These are phyloP conservation scores for Cacatua alba DNA, from an alignment of 2,113 vertebrate genomes.

Conservation along the genomic window DNA sequence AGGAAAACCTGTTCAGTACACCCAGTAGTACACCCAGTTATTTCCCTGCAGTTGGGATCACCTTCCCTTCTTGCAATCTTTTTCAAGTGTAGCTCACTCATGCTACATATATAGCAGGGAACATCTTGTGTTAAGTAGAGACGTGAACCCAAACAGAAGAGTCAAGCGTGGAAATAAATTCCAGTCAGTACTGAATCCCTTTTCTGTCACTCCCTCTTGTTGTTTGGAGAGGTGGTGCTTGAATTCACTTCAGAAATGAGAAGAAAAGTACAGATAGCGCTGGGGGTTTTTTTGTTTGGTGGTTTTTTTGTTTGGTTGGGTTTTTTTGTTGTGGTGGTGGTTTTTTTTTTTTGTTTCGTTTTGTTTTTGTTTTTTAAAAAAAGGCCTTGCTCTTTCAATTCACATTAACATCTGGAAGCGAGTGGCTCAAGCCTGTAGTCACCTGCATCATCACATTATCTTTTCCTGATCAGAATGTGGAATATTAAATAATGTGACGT, in stretches of 20 bases:
- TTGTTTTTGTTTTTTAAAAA: not conserved
- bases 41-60: not conserved
- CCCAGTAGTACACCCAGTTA: rapidly evolving
- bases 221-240: constrained; percentile 34
- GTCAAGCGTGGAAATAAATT: constrained; percentile 68
- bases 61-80: constrained; percentile 7
- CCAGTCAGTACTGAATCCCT: constrained; percentile 27
- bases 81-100: constrained; percentile 43
- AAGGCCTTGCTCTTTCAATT: not conserved
- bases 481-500: not conserved
- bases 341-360: too few species aligned
- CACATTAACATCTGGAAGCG: not conserved
- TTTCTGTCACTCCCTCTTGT: constrained; percentile 7
- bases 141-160: constrained; percentile 64
- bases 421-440: not conserved
- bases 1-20: not conserved
- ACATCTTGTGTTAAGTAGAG: constrained; percentile 61
- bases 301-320: not conserved
- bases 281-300: too few species aligned
- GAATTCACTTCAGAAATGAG: constrained; percentile 47
- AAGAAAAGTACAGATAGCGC: not conserved
- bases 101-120: constrained; percentile 52
- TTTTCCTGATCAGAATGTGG: not conserved
- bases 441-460: not conserved
- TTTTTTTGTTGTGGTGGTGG: too few species aligned